A percentile compares a stretch with the other conserved stretches of the same genome.
These are phyloP conservation scores for Mercenaria mercenaria DNA, from an alignment of 1,140 invertebrate genomes.

Conservation along the genomic window DNA sequence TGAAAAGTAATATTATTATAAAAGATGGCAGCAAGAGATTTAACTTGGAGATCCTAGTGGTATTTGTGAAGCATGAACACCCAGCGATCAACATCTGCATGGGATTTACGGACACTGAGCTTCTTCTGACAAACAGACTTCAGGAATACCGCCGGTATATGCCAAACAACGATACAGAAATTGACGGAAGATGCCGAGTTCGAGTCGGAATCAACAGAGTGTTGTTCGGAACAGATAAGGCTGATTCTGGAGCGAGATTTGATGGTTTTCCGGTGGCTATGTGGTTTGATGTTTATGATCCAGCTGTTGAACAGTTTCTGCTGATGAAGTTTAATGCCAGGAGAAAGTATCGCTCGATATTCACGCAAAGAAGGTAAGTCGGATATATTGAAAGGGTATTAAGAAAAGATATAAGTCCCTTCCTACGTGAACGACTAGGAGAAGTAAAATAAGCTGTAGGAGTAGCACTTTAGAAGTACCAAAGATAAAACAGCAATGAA, in stretches of 20 bases:
- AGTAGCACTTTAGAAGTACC: no score
- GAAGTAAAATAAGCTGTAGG: no score
- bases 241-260: background rate
- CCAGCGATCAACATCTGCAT: slow-evolving; percentile 18
- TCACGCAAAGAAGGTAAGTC: background rate
- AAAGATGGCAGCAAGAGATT: background rate
- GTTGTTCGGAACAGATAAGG: background rate
- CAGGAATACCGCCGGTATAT: background rate
- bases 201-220: slow-evolving; percentile 1
- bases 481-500: no score
- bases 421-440: no score
- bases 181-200: slow-evolving; percentile 15
- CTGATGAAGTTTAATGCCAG: background rate
- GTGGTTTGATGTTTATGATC: background rate
- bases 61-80: background rate
- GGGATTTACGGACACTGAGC: slow-evolving; percentile 9
- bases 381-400: no score
- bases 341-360: background rate
- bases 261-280: background rate
- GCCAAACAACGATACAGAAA: background rate
- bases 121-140: background rate
- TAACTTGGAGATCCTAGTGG: background rate
- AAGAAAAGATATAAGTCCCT: no score
- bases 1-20: background rate
- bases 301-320: background rate